Conservation (phyloP, 2,797 vertebrate species). For the Melanotaenia parkinsoni region DNA sequence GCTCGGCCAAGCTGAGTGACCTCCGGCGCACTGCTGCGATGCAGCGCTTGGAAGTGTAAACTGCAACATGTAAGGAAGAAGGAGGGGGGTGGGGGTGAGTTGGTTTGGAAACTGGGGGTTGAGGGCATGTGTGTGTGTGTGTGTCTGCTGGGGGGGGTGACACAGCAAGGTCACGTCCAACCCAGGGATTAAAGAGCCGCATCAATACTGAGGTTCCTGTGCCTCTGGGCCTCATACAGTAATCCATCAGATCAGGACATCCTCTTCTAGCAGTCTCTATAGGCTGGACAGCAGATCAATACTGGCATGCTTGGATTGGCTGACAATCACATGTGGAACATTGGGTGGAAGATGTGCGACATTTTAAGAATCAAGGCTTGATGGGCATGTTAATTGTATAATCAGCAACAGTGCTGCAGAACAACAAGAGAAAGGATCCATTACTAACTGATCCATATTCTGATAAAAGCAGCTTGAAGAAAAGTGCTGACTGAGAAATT, state of each 20-base stretch:
- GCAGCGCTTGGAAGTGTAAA: conserved; percentile 43
- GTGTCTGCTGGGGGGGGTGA: conserved; percentile 48
- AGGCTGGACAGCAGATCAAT: conserved; percentile 81
- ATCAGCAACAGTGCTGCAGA: conserved; percentile 34
- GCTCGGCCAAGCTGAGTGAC: conserved; percentile 43
- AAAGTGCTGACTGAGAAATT: conserved; percentile 44
- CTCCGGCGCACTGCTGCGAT: conserved; percentile 42
- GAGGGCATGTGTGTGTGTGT: neutral
- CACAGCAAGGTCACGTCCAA: conserved; percentile 83
- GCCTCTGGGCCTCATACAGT: conserved; percentile 82
- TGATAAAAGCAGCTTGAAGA: conserved; percentile 60
- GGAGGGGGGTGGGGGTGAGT: neutral
- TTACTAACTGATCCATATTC: conserved; percentile 61
- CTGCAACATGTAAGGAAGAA: conserved; percentile 45
- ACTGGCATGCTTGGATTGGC: conserved; percentile 63
- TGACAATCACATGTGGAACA: conserved; percentile 77
- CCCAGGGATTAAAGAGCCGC: conserved; percentile 81
- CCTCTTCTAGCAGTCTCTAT: conserved; percentile 75
- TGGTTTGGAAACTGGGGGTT: conserved; percentile 11
- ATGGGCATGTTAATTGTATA: conserved; percentile 38
- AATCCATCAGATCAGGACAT: conserved; percentile 87
- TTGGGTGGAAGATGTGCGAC: conserved; percentile 42
- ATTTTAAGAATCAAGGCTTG: conserved; percentile 42
- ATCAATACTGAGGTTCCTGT: conserved; percentile 82
- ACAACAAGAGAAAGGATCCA: conserved; percentile 31